Base-by-base conservation (phyloP, 2,888 invertebrate species). In the Chrysotoxum bicinctum region DNA sequence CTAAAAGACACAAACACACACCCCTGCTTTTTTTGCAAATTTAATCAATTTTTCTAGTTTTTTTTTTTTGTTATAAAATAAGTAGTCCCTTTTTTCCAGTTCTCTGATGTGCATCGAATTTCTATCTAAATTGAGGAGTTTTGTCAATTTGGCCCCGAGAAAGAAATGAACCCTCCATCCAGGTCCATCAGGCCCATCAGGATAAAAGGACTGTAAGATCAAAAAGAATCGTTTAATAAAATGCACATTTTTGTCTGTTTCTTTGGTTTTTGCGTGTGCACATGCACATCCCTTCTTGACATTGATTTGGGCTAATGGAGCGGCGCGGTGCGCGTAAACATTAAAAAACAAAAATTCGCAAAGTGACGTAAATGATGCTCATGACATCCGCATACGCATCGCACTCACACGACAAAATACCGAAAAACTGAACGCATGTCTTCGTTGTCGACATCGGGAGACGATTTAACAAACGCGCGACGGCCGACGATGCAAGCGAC, bases 231-330 rank as follows among this genome's bases (percentile, higher is more conserved):
- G 14, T 52, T 30, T n/a, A 30, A 40, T 50, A 30, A 76, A 64
- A 37, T 74, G 74, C 80, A 80, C 69, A 72, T 66, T 72, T 73
- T 68, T 79, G 66, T 79, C 48, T 64, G 26, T 72, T 69, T 30
- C 21, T 48, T 74, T 66, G 26, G 26, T 16, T 56, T 43, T 74
- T 73, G 40, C 68, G 69, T 62, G 69, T 68, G 45, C 26, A n/a
- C 50, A 32, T 32, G 30, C 30, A 50, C 50, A 66, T 83, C 62
- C 70, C 72, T 70, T 52, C 58, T 66, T 81, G 81, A 85, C 81
- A 81, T 73, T 85, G 81, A 85, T 85, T 77, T 81, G 56, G 85
- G 73, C 85, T 85, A 85, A 85, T 81, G 62, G 85, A 37, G 62
- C 14, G 43, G 0, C 1, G 0, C 48, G 45, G 45, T 1, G 12